phyloP scores from a whole-genome alignment of 1,140 invertebrate species.

The Zaprionus ghesquierei region DNA sequence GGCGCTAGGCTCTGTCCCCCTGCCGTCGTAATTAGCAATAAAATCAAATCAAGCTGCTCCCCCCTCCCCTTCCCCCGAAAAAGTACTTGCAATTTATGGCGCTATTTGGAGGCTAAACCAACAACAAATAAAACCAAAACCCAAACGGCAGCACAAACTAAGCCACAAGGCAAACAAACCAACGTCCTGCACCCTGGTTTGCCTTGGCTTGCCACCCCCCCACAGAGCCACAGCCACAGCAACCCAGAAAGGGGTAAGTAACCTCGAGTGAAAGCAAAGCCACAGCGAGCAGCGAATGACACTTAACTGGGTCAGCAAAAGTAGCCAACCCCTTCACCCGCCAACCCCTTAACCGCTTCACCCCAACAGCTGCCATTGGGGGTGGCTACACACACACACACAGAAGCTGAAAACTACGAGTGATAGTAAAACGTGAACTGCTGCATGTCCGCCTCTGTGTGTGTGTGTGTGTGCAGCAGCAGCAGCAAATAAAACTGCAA shows the following conservation, averaged over 20 bases:
- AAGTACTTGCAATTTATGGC: slow-evolving; percentile 55
- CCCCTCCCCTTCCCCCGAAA: slow-evolving; percentile 29
- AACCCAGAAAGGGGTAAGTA: slow-evolving; percentile 61
- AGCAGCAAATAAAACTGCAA: slow-evolving; percentile 43
- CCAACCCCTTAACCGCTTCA: neutral
- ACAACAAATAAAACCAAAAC: slow-evolving; percentile 14
- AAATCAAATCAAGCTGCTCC: slow-evolving; percentile 20
- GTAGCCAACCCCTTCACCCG: slow-evolving; percentile 28
- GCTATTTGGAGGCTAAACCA: slow-evolving; percentile 1
- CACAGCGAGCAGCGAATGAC: slow-evolving; percentile 64
- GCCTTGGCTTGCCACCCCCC: neutral
- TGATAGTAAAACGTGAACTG: slow-evolving; percentile 66
- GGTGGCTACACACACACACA: slow-evolving; percentile 20
- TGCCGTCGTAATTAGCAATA: slow-evolving; percentile 13
- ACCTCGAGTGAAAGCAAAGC: slow-evolving; percentile 79
- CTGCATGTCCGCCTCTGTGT: neutral
- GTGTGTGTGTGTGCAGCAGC: slow-evolving; percentile 22
- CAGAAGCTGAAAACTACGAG: slow-evolving; percentile 59
- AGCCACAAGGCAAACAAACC: slow-evolving; percentile 40
- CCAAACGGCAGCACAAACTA: slow-evolving; percentile 22
- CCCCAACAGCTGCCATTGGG: slow-evolving; percentile 1
- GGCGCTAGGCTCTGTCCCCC: too few species aligned
- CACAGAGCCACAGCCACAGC: too few species aligned
- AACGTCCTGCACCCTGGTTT: neutral
- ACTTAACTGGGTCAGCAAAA: slow-evolving; percentile 79